Evolutionary conservation across 2,797 vertebrate genomes (phyloP).

Genomic region (Limnodromus scolopaceus): DNA sequence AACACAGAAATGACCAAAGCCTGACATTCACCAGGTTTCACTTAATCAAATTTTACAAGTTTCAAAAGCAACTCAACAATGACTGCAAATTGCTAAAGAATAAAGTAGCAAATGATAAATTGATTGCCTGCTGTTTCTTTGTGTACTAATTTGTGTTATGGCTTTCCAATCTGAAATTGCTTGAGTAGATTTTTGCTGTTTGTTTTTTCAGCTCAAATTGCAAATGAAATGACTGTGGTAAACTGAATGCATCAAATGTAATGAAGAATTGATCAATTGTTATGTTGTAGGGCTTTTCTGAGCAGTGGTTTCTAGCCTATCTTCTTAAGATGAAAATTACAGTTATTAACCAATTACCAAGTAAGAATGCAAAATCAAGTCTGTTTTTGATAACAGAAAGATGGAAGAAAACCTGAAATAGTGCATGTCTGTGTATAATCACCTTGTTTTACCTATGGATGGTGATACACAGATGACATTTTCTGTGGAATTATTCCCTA

Average conservation of each 20-base stretch:
- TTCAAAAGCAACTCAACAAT: conserved; percentile 38
- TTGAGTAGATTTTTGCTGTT: conserved; percentile 27
- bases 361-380: background rate
- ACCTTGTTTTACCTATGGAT: background rate
- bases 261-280: conserved; percentile 62
- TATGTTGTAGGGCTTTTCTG: conserved; percentile 5
- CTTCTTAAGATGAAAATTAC: conserved; percentile 40
- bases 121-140: conserved; percentile 51
- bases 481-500: background rate
- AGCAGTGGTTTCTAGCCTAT: background rate
- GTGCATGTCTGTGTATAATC: background rate
- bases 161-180: conserved; percentile 52
- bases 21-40: background rate
- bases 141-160: conserved; percentile 46
- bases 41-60: conserved; percentile 34
- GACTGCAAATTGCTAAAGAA: conserved; percentile 38
- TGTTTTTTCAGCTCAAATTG: conserved; percentile 46
- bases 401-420: background rate
- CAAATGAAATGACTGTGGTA: conserved; percentile 47
- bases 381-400: background rate
- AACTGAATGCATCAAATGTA: conserved; percentile 19
- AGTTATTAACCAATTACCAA: conserved; percentile 42
- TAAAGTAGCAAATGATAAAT: conserved; percentile 51
- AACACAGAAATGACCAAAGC: background rate
- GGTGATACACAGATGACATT: background rate